Evolutionary conservation across 2,113 vertebrate species (phyloP), one percentile per base, ranked within the genome.

Genomic region (Equus przewalskii): DNA sequence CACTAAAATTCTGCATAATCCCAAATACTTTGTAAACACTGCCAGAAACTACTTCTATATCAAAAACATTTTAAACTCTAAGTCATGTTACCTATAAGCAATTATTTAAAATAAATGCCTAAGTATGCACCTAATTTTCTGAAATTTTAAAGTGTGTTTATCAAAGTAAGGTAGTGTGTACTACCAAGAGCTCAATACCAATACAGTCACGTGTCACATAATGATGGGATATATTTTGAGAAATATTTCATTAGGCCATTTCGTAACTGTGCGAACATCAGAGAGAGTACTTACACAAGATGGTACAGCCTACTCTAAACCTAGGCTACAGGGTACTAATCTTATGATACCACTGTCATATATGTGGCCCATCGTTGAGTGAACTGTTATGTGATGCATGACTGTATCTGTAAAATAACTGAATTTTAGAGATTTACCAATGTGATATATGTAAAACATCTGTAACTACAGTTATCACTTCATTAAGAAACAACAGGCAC

Each of bases 91-190:
- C 75, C 89, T 67, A 84, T 76, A 78, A 94, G 10, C 82, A 91
- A 91, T 86, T 90, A 89, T 85, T 92, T 95, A 76, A 96, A 95
- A 80, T 73, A 95, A 89, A 78, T 72, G 28, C 36, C 49, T 69
- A 89, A 88, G 64, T 73, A 96, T 46, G 15, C 21, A 67, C 26
- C 44, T 64, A 62, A 88, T 90, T 96, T 97, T 94, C 51, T 84
- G 24, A 96, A 89, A 89, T 19, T 67, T 81, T 92, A 49, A 90
- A 93, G 15, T 85, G 36, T 44, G 54, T 69, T 91, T 82, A 76
- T 93, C 92, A 62, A 60, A 78, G 14, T 49, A 22, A 88, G 28
- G 13, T 85, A 94, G 2, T 75, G 33, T 85, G 95, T 96, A 95
- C 11, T 78, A 92, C 51, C 64, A 90, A 62, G n/a, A 97, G 26